These are phyloP conservation scores for Entomobrya proxima DNA, from an alignment of 2,888 invertebrate species.

Conservation along the genomic window DNA sequence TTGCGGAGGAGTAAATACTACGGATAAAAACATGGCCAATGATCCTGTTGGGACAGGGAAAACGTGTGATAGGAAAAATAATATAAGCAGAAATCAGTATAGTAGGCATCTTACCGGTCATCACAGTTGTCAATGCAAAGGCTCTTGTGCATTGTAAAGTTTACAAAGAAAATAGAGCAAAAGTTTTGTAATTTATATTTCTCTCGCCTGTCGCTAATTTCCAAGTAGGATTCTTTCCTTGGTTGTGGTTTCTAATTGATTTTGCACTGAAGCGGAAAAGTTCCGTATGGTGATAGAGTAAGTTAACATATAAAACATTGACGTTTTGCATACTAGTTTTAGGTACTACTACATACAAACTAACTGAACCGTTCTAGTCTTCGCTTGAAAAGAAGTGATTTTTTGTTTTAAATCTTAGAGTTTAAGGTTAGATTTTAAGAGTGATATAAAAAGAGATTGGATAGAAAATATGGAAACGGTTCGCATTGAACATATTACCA, in stretches of 20 bases:
- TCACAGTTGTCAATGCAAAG: no score
- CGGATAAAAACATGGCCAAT: slow-evolving; percentile 14
- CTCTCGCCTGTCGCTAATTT: no score
- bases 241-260: no score
- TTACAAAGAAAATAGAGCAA: no score
- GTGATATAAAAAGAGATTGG: background rate
- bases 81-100: background rate
- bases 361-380: slow-evolving; percentile 7
- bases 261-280: no score
- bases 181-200: no score
- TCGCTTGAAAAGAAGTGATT: slow-evolving; percentile 27
- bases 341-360: background rate
- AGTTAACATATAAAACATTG: background rate
- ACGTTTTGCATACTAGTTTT: background rate
- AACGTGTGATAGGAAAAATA: background rate
- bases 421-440: background rate
- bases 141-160: no score
- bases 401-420: background rate
- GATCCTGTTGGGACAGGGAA: background rate
- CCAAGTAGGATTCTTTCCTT: no score
- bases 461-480: slow-evolving; percentile 46
- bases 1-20: background rate
- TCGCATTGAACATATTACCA: slow-evolving; percentile 45
- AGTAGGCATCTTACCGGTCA: no score
- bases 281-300: background rate